Percentiles rank a stretch among this genome's conserved stretches.
Conservation (phyloP, 2,888 invertebrate species). For the Melolontha melolontha region DNA sequence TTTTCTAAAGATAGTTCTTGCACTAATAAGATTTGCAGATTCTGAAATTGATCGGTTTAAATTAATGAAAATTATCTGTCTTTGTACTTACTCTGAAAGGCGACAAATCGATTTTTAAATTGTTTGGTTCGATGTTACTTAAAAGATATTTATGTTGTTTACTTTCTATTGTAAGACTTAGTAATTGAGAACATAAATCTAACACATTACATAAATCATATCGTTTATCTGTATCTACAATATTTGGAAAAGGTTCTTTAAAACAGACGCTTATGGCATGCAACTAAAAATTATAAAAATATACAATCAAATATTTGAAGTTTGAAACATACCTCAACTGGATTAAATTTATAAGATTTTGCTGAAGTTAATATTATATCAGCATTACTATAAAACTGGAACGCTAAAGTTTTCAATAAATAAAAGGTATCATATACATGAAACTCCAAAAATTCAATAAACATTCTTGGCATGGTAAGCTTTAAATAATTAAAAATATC, state of each 20-base stretch:
- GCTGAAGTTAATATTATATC: slow-evolving; percentile 74
- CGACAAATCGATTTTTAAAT: slow-evolving; percentile 83
- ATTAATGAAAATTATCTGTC: neutral
- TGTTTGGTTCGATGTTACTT: slow-evolving; percentile 87
- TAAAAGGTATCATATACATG: slow-evolving; percentile 92
- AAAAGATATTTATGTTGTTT: slow-evolving; percentile 77
- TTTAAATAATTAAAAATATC: slow-evolving; percentile 81
- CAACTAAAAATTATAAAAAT: slow-evolving; percentile 71
- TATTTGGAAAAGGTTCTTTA: slow-evolving; percentile 85
- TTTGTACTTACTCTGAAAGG: slow-evolving; percentile 76
- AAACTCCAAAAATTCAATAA: slow-evolving; percentile 89
- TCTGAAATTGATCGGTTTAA: slow-evolving; percentile 55
- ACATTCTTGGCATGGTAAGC: slow-evolving; percentile 81
- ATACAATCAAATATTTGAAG: slow-evolving; percentile 9
- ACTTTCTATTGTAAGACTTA: slow-evolving; percentile 76
- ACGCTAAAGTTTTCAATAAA: slow-evolving; percentile 84
- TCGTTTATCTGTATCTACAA: slow-evolving; percentile 81
- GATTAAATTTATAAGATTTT: slow-evolving; percentile 77
- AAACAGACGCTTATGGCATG: slow-evolving; percentile 91
- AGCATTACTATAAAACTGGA: slow-evolving; percentile 81
- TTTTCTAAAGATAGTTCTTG: slow-evolving; percentile 77
- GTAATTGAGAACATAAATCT: slow-evolving; percentile 86
- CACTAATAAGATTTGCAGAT: slow-evolving; percentile 77
- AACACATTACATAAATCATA: slow-evolving; percentile 92
- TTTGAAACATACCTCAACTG: slow-evolving; percentile 75